These are phyloP conservation scores for Diaphora mendica DNA, from an alignment of 2,888 invertebrate genomes.

Conservation along the genomic window DNA sequence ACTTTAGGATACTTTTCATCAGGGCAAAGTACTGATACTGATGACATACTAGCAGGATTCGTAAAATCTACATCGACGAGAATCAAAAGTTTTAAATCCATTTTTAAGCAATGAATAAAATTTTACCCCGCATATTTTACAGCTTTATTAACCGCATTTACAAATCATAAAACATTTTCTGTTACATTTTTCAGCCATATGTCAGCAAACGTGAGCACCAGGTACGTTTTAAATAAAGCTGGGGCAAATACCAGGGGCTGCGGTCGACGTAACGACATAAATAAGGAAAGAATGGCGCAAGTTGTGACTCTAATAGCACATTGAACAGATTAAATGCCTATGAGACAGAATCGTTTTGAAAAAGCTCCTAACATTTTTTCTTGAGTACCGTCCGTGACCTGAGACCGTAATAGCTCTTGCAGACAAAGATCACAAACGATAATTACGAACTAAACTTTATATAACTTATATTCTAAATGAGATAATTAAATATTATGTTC, in stretches of 20 bases:
- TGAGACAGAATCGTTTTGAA: conserved; percentile 65
- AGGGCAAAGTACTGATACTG: background rate
- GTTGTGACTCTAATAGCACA: conserved; percentile 80
- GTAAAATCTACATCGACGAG: background rate
- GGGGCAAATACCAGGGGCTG: conserved; percentile 39
- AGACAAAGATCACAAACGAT: conserved; percentile 23
- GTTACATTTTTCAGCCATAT: conserved; percentile 5
- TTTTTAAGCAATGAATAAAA: background rate
- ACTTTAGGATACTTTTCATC: background rate
- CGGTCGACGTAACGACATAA: conserved; percentile 67
- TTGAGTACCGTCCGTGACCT: conserved; percentile 29
- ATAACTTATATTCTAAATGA: background rate
- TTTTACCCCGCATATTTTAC: background rate
- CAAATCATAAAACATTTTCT: background rate
- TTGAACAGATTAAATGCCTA: conserved; percentile 78
- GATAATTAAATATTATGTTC: background rate
- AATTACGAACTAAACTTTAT: background rate
- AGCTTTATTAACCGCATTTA: background rate
- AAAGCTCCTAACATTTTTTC: conserved; percentile 48
- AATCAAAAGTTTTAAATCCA: background rate
- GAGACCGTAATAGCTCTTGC: conserved; percentile 34
- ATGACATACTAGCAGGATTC: background rate
- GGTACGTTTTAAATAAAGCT: conserved; percentile 41
- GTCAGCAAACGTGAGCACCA: conserved; percentile 9
- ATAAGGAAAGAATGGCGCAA: conserved; percentile 78